Conservation (phyloP, 2,888 invertebrate genomes). For the Scaptomyza flava region DNA sequence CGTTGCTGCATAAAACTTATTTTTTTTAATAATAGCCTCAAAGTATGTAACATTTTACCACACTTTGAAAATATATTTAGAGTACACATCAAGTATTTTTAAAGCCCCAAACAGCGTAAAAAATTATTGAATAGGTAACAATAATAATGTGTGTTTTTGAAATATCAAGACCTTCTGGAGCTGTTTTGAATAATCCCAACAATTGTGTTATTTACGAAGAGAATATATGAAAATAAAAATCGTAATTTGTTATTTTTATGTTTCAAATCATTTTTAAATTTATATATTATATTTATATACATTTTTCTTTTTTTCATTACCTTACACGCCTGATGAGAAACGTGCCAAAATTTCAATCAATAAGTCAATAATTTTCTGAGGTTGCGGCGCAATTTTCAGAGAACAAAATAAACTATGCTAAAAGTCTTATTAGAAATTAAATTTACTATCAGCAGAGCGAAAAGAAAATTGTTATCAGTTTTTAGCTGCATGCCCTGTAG, state of each 20-base stretch:
- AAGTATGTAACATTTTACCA: slow-evolving; percentile 22
- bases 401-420: slow-evolving; percentile 6
- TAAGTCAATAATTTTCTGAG: slow-evolving; percentile 21
- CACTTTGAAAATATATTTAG: not conserved
- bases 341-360: slow-evolving; percentile 37
- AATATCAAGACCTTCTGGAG: too few relatives aligned
- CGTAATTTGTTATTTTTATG: not conserved
- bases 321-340: slow-evolving; percentile 16
- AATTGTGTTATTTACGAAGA: too few relatives aligned
- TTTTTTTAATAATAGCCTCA: not conserved
- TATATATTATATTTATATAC: too few relatives aligned
- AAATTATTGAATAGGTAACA: too few relatives aligned
- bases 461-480: slow-evolving; percentile 14
- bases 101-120: not conserved
- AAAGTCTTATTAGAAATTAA: slow-evolving; percentile 14
- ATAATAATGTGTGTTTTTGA: too few relatives aligned
- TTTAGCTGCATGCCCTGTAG: not conserved
- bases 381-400: slow-evolving; percentile 41
- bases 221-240: too few relatives aligned
- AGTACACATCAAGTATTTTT: not conserved
- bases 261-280: not conserved
- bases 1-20: rapidly evolving
- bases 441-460: slow-evolving; percentile 14
- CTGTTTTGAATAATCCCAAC: too few relatives aligned
- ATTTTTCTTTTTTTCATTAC: too few relatives aligned